Conservation (phyloP, 2,113 vertebrate species). For the Ceyx cyanopectus region DNA sequence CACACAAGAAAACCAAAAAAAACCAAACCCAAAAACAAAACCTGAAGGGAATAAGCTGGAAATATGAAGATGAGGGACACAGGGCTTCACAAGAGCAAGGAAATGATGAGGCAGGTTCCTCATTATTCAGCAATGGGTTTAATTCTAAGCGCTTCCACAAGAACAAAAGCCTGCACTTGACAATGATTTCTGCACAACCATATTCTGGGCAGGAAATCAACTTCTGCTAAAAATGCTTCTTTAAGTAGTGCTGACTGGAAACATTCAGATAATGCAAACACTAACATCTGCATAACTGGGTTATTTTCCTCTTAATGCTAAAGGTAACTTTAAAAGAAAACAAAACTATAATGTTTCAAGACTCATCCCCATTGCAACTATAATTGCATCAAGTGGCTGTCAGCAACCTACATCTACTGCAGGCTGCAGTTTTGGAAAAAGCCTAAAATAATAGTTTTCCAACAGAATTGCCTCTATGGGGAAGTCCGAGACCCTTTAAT, state of each 20-base stretch:
- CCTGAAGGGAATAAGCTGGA: background rate
- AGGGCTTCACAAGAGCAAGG: background rate
- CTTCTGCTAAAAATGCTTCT: constrained; percentile 8
- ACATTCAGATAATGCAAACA: background rate
- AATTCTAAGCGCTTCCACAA: background rate
- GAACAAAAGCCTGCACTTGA: constrained; percentile 12
- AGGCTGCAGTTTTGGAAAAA: background rate
- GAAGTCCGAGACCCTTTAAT: background rate
- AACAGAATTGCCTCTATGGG: background rate
- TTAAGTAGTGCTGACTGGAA: constrained; percentile 2
- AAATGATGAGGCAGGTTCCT: constrained; percentile 32
- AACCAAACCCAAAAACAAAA: background rate
- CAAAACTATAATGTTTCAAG: background rate
- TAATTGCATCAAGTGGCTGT: background rate
- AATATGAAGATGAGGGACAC: background rate
- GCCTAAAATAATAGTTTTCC: background rate
- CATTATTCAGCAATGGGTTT: constrained; percentile 16
- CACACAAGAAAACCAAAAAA: background rate
- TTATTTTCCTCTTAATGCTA: background rate
- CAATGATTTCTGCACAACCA: background rate
- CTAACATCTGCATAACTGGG: background rate
- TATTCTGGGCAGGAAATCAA: constrained; percentile 25
- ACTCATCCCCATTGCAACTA: background rate
- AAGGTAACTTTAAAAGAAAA: background rate
- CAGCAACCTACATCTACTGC: background rate